These are phyloP conservation scores for Scylla paramamosain DNA, from an alignment of 1,140 invertebrate species.

Conservation along the genomic window DNA sequence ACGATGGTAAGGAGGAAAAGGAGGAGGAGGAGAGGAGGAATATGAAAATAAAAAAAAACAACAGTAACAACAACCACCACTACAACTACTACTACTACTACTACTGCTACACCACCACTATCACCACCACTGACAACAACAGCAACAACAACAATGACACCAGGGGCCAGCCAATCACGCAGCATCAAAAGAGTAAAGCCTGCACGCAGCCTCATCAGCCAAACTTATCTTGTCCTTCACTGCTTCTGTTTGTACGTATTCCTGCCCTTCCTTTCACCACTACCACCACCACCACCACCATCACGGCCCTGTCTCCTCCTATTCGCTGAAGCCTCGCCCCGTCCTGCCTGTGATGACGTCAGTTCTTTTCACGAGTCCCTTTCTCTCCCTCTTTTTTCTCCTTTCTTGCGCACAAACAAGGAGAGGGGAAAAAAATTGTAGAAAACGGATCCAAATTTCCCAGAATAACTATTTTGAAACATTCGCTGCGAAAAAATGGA, in stretches of 20 bases:
- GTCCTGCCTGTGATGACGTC: too few relatives aligned
- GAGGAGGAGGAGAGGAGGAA: too few relatives aligned
- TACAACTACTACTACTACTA: background rate
- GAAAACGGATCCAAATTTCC: too few relatives aligned
- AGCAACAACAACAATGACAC: too few relatives aligned
- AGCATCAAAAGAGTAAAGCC: too few relatives aligned
- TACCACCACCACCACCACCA: too few relatives aligned
- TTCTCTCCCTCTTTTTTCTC: background rate
- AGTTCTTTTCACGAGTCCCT: too few relatives aligned
- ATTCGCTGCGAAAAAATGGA: background rate
- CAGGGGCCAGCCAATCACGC: too few relatives aligned
- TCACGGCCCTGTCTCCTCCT: too few relatives aligned
- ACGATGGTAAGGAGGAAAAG: too few relatives aligned
- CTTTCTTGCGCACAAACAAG: background rate
- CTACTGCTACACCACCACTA: too few relatives aligned
- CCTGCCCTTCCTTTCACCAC: background rate
- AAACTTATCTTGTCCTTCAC: background rate
- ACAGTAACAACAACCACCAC: background rate
- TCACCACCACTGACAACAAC: background rate
- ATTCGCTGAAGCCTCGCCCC: too few relatives aligned
- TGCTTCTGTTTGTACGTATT: background rate
- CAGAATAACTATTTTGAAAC: background rate
- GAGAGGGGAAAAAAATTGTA: background rate
- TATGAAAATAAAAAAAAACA: background rate
- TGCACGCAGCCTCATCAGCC: background rate